Base-by-base conservation (phyloP, 2,113 vertebrate genomes). In the Megalops atlanticus region DNA sequence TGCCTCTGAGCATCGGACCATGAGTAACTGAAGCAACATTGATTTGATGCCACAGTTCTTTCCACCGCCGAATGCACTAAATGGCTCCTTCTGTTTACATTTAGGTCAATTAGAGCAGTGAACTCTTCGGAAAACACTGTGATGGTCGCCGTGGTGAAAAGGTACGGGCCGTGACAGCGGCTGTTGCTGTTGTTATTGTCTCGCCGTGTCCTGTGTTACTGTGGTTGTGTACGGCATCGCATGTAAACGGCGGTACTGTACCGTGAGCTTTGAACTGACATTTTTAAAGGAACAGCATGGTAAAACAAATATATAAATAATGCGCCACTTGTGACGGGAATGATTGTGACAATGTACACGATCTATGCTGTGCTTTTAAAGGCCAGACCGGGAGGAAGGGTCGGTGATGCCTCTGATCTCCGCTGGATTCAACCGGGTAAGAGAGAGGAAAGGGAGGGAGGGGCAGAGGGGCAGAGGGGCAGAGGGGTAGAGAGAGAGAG, bases 381-480 rank as follows among this genome's bases (percentile, higher is more conserved):
- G 96, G 93, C 96, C 96, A 77, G 96, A 98, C 87, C 95, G 94
- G 84, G 97, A 99, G 77, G 98, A 99, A 87, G 91, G 94, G 31
- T 98, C 97, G 72, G 92, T 99, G 91, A 92, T 97, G 95, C 95
- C 97, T 74, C 93, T 99, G 84, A 94, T 99, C 87, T 90, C 94
- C 85, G 97, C 97, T 80, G 98, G 98, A 89, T 99, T 99, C 92
- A 98, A 97, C 75, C 94, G 98, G 95, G 98, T 99, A 91, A 80
- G 96, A 38, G 12, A 74, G 21, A 21, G 21, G 38, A 43, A n/a
- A 64, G 58, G 12, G 24, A 2, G 58, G 58, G 58, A 31, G n/a
- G n/a, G 54, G 8, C 18, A 4, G 52, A 16, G 52, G n/a, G 52
- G 52, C 5, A 58, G 12, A 27, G 31, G 64, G 5, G 5, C 10